Evolutionary conservation across 2,888 invertebrate species (phyloP).

Genomic region (Polymixis lichenea): DNA sequence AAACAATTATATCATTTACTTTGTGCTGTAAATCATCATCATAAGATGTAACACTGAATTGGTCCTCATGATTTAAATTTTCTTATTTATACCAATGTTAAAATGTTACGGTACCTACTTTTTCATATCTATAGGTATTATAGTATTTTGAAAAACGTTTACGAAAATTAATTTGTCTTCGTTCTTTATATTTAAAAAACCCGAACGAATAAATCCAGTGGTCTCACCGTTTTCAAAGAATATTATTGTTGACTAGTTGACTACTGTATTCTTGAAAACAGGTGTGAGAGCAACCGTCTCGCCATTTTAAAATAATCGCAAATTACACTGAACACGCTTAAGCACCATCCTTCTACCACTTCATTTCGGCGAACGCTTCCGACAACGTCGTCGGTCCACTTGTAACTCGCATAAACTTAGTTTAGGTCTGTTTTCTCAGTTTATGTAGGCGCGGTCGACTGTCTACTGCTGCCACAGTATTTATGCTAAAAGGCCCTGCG

Average conservation of each 20-base stretch:
- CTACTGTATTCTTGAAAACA: slow-evolving; percentile 8
- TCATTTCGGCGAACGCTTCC: slow-evolving; percentile 63
- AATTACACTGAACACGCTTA: slow-evolving; percentile 17
- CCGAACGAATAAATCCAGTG: not conserved
- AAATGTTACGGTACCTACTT: not conserved
- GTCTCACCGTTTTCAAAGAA: not conserved
- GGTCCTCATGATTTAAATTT: not conserved
- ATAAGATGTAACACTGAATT: not conserved
- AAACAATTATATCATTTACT: slow-evolving; percentile 51
- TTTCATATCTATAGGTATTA: not conserved
- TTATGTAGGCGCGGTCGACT: slow-evolving; percentile 69
- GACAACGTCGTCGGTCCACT: slow-evolving; percentile 53
- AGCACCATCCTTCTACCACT: slow-evolving; percentile 47
- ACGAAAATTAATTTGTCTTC: not conserved
- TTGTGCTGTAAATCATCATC: slow-evolving; percentile 39
- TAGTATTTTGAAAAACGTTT: not conserved
- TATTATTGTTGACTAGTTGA: not conserved
- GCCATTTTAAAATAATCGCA: slow-evolving; percentile 23
- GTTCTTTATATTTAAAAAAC: not conserved
- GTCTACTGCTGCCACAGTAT: slow-evolving; percentile 74
- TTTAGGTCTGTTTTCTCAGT: slow-evolving; percentile 65
- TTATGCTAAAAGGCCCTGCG: slow-evolving; percentile 85
- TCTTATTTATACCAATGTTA: not conserved
- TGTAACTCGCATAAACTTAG: slow-evolving; percentile 65
- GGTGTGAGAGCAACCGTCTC: not conserved